Evolutionary conservation across 2,888 invertebrate genomes (phyloP), one percentile per base, ranked within the genome.

Genomic region (Callinectes sapidus): DNA sequence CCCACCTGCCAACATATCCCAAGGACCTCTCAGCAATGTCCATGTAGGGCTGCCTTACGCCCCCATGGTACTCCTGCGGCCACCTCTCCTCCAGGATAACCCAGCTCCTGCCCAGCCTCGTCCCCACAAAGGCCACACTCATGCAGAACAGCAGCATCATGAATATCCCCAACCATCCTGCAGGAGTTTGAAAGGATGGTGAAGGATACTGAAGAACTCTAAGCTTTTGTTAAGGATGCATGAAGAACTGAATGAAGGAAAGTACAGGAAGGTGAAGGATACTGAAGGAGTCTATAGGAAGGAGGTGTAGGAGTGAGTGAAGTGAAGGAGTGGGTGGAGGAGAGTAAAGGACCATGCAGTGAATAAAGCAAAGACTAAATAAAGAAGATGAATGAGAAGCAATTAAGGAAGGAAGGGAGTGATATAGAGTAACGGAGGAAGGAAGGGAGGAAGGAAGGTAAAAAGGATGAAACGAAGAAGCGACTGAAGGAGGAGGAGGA

Each of bases 71-170:
- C 95, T 97, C 96, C 61, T 93, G 61, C 0, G 97, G 97, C 95
- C 96, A 97, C 0, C 97, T 96, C 90, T 97, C 97, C 95, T 97
- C 97, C 54, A 97, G 95, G 89, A 97, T 97, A 77, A 97, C 96
- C 97, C 97, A 97, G 95, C 97, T 97, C 94, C 96, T 96, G 0
- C 97, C 97, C 8, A 97, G 96, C 55, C 97, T 96, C 93, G 97
- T 96, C n/a, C 97, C 97, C 89, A 97, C 97, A 96, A 97, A 97
- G 1, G 97, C 97, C 0, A 97, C 97, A 90, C 97, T 96, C 2
- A 96, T 95, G 94, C 97, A 97, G 95, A 97, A 96, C 90, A 97
- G 93, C 0, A 97, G 94, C 10, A 97, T 96, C 39, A 97, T 94
- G 0, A 97, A 96, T 0, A 97, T 95, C 0, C 97, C 97, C 42